phyloP scores from a whole-genome alignment of 2,113 vertebrate species.

The Pantherophis guttatus region DNA sequence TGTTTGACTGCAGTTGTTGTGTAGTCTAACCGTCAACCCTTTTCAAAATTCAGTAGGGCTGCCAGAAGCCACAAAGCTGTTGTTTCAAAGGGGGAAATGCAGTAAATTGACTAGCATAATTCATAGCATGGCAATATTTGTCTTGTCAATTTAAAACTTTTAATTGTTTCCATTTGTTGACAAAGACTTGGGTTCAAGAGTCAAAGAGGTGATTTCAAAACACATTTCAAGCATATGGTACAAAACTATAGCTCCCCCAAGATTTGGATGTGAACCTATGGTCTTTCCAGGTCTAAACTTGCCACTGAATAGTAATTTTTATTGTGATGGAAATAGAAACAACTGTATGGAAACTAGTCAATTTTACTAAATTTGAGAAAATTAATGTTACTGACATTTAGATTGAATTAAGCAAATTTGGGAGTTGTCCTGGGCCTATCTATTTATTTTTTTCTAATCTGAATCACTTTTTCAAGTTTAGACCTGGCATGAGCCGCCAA shows the following conservation, averaged over 20 bases:
- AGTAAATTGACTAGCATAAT: neutral
- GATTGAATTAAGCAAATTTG: neutral
- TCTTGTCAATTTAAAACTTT: neutral
- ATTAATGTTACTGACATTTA: neutral
- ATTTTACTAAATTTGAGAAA: no score
- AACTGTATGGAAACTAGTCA: neutral
- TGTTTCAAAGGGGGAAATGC: neutral
- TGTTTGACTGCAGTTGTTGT: neutral
- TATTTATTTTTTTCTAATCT: neutral
- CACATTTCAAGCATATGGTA: neutral
- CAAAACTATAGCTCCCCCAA: neutral
- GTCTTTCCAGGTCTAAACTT: neutral
- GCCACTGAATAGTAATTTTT: neutral
- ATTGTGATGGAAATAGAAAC: neutral
- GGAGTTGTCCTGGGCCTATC: neutral
- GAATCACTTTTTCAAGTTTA: neutral
- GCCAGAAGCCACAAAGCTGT: neutral
- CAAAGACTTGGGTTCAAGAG: neutral
- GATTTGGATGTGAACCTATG: neutral
- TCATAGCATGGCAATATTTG: neutral
- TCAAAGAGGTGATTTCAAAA: neutral
- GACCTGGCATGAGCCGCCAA: neutral
- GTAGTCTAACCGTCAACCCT: neutral
- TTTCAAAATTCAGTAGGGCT: neutral
- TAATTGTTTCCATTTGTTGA: neutral